Conservation (phyloP, 2,888 invertebrate genomes). For the Parochlus steinenii region DNA sequence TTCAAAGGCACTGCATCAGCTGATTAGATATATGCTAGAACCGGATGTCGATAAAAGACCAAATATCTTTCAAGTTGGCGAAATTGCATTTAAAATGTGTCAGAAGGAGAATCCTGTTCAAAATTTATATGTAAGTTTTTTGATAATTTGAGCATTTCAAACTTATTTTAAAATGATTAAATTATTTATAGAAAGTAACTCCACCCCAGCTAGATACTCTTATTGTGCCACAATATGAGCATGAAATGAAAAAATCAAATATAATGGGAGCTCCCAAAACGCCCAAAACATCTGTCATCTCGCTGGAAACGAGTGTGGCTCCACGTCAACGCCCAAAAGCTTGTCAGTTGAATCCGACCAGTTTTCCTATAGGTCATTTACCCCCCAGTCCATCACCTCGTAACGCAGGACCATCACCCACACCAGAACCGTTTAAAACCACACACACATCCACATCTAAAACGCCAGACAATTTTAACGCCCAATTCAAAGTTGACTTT, state of each 20-base stretch:
- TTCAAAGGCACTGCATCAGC: constrained; percentile 49
- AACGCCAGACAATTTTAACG: constrained; percentile 24
- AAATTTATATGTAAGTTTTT: constrained; percentile 51
- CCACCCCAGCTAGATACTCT: constrained; percentile 46
- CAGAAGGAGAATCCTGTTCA: constrained; percentile 62
- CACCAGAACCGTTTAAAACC: constrained; percentile 15
- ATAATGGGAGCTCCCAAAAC: constrained; percentile 25
- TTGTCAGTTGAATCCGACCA: constrained; percentile 26
- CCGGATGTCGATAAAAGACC: constrained; percentile 67
- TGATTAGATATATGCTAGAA: constrained; percentile 72
- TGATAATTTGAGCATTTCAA: constrained; percentile 5
- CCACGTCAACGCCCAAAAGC: constrained; percentile 65
- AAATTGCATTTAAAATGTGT: constrained; percentile 49
- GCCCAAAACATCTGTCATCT: constrained; percentile 28
- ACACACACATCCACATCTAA: constrained; percentile 11
- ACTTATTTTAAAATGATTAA: constrained; percentile 5
- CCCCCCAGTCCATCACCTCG: constrained; percentile 37
- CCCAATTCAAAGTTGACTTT: constrained; percentile 29
- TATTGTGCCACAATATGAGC: constrained; percentile 47
- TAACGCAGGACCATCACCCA: constrained; percentile 26
- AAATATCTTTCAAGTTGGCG: constrained; percentile 72
- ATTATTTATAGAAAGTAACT: constrained; percentile 47
- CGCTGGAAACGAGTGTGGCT: constrained; percentile 56
- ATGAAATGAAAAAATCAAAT: constrained; percentile 41
- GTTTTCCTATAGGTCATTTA: constrained; percentile 33